phyloP scores from a whole-genome alignment of 2,113 vertebrate genomes.

The Psilopogon haemacephalus region DNA sequence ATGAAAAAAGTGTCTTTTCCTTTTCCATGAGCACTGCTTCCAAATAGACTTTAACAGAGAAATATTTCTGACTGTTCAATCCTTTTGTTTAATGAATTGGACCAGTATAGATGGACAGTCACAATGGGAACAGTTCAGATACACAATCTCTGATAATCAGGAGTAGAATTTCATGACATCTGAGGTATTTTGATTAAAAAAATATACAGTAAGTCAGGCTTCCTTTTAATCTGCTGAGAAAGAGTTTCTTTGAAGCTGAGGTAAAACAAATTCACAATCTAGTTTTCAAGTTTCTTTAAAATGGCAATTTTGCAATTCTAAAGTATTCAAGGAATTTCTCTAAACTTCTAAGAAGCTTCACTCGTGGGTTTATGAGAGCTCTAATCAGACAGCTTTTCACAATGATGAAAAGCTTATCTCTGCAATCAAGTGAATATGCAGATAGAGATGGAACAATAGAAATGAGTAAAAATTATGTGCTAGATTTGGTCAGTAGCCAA shows the following conservation, averaged over 20 bases:
- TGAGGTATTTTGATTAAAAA: not conserved
- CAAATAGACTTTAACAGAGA: not conserved
- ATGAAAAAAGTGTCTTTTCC: not conserved
- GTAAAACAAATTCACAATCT: conserved; percentile 14
- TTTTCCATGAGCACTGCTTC: not conserved
- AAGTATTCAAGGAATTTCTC: conserved; percentile 67
- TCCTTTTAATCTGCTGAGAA: conserved; percentile 20
- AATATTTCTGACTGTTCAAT: not conserved
- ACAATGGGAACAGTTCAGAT: not conserved
- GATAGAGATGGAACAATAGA: not conserved
- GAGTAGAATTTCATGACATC: not conserved
- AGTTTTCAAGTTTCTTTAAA: conserved; percentile 34
- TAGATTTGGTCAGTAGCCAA: conserved; percentile 35
- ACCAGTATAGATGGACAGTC: not conserved
- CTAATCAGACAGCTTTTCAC: conserved; percentile 70
- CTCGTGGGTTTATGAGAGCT: conserved; percentile 52
- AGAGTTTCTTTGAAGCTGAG: conserved; percentile 25
- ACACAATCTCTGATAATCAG: not conserved
- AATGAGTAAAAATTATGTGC: not conserved
- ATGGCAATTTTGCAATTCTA: conserved; percentile 27
- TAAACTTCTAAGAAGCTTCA: conserved; percentile 27
- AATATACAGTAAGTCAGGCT: not conserved
- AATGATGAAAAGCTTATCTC: conserved; percentile 52
- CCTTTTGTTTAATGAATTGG: not conserved
- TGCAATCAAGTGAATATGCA: conserved; percentile 66